Evolutionary conservation across 2,888 invertebrate genomes (phyloP), one percentile per base, ranked within the genome.

Genomic region (Teinopalpus imperialis): DNA sequence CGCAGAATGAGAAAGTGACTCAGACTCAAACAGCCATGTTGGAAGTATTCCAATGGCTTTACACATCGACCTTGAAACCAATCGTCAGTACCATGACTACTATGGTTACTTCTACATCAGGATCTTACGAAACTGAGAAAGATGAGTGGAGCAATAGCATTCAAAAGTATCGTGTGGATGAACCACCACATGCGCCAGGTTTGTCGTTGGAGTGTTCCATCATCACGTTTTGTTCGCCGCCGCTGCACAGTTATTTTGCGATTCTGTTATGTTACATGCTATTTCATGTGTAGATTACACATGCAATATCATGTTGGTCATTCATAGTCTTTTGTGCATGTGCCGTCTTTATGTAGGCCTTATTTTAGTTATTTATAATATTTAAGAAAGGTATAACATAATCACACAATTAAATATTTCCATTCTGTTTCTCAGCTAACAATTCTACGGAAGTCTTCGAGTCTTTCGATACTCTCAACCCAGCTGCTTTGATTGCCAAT

Each of bases 401-500:
- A n/a, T n/a, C n/a, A n/a, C n/a, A n/a, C n/a, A n/a, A n/a, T n/a
- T n/a, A n/a, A n/a, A n/a, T n/a, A n/a, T n/a, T n/a, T 36, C 18
- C 27, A 30, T 37, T 55, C 31, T 61, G 37, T 59, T 85, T 83
- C 26, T 55, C 78, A 88, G 88, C 66, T 30, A 74, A 75, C 51
- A 82, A 85, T 53, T 70, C 76, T 5, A 74, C 88, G 10, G 87
- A 87, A 61, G 71, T 89, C 44, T 82, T 90, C 51, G 92, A 92
- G 65, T 91, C 90, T 10, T 86, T 92, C 54, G 91, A 92, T 59
- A 87, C 70, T 47, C 72, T 92, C 43, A 91, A 89, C 60, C 91
- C 92, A 26, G 91, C 91, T 50, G 91, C 92, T 8, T 66, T 91
- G 56, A 87, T 89, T 51, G 90, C 90, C 41, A 91, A 91, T 59